Percentiles rank a stretch among this genome's conserved stretches.
Conservation (phyloP, 2,888 invertebrate species). For the Biston stratarius region DNA sequence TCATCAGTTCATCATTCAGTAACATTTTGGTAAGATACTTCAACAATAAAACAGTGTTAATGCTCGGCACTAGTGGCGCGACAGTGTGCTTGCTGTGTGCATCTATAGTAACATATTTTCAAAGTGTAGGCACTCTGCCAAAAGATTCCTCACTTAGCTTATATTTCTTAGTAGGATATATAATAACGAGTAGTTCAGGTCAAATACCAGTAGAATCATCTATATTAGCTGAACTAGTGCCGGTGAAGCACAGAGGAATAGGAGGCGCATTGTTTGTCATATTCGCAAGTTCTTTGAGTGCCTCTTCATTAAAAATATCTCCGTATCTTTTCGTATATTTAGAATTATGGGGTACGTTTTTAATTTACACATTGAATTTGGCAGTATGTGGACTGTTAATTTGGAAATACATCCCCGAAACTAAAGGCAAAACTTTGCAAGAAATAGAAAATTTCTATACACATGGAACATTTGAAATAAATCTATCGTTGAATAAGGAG, state of each 20-base stretch:
- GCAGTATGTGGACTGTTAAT: slow-evolving; percentile 29
- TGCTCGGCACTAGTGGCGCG: slow-evolving; percentile 20
- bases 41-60: slow-evolving; percentile 35
- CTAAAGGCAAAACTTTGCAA: slow-evolving; percentile 40
- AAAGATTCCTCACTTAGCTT: slow-evolving; percentile 35
- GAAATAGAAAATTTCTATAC: slow-evolving; percentile 43
- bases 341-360: slow-evolving; percentile 40
- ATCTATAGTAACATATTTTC: slow-evolving; percentile 29
- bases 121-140: slow-evolving; percentile 26
- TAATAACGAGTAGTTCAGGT: slow-evolving; percentile 34
- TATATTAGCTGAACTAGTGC: slow-evolving; percentile 41
- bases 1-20: slow-evolving; percentile 17
- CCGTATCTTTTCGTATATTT: slow-evolving; percentile 42
- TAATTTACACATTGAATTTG: slow-evolving; percentile 36
- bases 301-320: slow-evolving; percentile 40
- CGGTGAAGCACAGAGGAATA: slow-evolving; percentile 44
- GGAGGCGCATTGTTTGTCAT: slow-evolving; percentile 41
- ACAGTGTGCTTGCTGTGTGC: slow-evolving; percentile 23
- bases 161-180: slow-evolving; percentile 35
- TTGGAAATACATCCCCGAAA: slow-evolving; percentile 44
- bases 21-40: slow-evolving; percentile 28
- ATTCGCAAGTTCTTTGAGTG: slow-evolving; percentile 33
- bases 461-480: slow-evolving; percentile 28
- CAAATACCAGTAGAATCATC: slow-evolving; percentile 26
- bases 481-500: too few species aligned